phyloP scores from a whole-genome alignment of 1,140 invertebrate species.

The Drosophila repleta region DNA sequence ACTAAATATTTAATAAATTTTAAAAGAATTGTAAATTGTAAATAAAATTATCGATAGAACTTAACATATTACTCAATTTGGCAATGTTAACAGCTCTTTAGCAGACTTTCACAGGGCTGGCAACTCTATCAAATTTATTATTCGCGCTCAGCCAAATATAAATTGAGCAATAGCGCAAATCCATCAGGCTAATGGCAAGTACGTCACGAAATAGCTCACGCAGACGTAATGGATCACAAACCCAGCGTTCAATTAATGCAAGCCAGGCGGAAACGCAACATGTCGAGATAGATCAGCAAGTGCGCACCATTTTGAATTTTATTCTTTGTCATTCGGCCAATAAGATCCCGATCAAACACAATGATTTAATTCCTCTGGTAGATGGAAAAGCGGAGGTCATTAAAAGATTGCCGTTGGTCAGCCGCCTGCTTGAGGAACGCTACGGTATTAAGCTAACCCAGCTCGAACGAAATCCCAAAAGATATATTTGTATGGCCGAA shows the following conservation, averaged over 20 bases:
- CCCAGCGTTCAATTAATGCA: constrained; percentile 15
- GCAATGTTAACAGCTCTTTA: neutral
- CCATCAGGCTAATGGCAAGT: constrained; percentile 46
- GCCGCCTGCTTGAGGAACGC: constrained; percentile 23
- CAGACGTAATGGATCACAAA: constrained; percentile 9
- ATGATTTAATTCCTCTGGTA: constrained; percentile 34
- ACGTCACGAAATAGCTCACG: constrained; percentile 42
- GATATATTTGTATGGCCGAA: constrained; percentile 53
- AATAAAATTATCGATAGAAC: neutral
- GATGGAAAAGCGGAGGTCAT: constrained; percentile 33
- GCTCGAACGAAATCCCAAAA: constrained; percentile 37
- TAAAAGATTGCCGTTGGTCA: constrained; percentile 39
- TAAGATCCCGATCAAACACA: constrained; percentile 60
- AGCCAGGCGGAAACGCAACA: neutral
- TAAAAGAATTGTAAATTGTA: neutral
- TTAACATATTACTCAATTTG: neutral
- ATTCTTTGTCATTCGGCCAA: constrained; percentile 58
- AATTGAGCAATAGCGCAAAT: neutral
- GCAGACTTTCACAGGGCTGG: neutral
- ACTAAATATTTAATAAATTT: neutral
- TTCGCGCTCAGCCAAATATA: constrained; percentile 21
- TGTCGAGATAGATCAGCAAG: constrained; percentile 35
- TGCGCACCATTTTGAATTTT: constrained; percentile 50
- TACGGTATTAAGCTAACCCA: constrained; percentile 48
- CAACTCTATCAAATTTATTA: constrained; percentile 14